Conservation (phyloP, 2,888 invertebrate genomes). For the Trypoxylon attenuatum region DNA sequence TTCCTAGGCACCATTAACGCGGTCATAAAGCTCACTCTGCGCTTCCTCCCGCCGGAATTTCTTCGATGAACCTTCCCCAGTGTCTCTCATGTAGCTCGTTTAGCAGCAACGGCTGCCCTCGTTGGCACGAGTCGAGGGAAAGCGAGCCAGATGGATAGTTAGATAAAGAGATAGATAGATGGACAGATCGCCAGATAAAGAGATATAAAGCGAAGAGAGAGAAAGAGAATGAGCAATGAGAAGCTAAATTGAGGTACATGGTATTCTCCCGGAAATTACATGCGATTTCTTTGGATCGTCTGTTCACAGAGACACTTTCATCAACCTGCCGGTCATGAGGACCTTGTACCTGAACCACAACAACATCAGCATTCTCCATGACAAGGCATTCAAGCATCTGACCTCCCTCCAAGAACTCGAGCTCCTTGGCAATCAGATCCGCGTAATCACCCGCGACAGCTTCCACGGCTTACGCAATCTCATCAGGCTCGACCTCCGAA, state of each 20-base stretch:
- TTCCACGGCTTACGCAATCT: slow-evolving; percentile 86
- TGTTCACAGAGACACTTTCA: slow-evolving; percentile 79
- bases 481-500: slow-evolving; percentile 83
- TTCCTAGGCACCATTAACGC: slow-evolving; percentile 28
- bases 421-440: slow-evolving; percentile 85
- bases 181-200: too few species aligned
- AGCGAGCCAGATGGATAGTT: too few species aligned
- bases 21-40: slow-evolving; percentile 21
- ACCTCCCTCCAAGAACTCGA: slow-evolving; percentile 87
- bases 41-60: slow-evolving; percentile 2
- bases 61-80: slow-evolving; percentile 11
- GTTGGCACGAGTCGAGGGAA: too few species aligned
- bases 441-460: slow-evolving; percentile 84
- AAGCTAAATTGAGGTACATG: too few species aligned
- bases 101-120: not conserved
- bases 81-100: slow-evolving; percentile 8
- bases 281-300: not conserved
- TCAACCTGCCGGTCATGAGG: slow-evolving; percentile 82
- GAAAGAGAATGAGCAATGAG: too few species aligned
- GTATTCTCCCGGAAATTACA: not conserved
- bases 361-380: slow-evolving; percentile 88
- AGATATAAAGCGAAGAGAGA: too few species aligned
- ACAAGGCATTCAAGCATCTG: slow-evolving; percentile 86
- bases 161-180: too few species aligned
- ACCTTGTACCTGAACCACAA: slow-evolving; percentile 90